Conservation (phyloP, 2,113 vertebrate genomes). For the Anarhynchus alexandrinus region DNA sequence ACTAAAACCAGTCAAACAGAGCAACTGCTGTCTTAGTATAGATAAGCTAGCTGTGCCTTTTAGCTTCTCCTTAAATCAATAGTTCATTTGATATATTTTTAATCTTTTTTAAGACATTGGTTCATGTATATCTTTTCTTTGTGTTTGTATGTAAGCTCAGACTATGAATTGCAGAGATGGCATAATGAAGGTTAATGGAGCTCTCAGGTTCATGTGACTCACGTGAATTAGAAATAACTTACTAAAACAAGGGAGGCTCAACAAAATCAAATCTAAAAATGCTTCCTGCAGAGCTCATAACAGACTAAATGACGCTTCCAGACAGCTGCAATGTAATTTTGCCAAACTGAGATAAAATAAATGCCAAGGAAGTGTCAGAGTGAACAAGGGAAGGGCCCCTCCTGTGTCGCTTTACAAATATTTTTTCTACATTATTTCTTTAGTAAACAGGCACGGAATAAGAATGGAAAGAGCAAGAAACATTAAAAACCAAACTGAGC, state of each 20-base stretch:
- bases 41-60: background rate
- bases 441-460: background rate
- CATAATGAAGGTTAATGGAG: slow-evolving; percentile 58
- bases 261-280: slow-evolving; percentile 61
- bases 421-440: background rate
- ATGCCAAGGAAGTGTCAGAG: slow-evolving; percentile 27
- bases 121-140: background rate
- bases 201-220: slow-evolving; percentile 30
- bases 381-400: background rate
- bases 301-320: slow-evolving; percentile 21
- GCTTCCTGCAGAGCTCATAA: slow-evolving; percentile 12
- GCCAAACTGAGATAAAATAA: background rate
- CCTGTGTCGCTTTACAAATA: background rate
- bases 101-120: background rate
- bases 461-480: background rate
- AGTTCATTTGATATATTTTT: background rate
- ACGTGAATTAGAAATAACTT: slow-evolving; percentile 67
- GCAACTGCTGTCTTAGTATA: background rate
- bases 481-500: background rate
- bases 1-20: background rate
- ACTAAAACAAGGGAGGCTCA: slow-evolving; percentile 23
- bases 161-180: background rate
- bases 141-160: background rate
- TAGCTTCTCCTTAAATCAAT: background rate
- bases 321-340: slow-evolving; percentile 27